Base-by-base conservation (phyloP, 2,888 invertebrate genomes). In the Drosophila pseudotakahashii region DNA sequence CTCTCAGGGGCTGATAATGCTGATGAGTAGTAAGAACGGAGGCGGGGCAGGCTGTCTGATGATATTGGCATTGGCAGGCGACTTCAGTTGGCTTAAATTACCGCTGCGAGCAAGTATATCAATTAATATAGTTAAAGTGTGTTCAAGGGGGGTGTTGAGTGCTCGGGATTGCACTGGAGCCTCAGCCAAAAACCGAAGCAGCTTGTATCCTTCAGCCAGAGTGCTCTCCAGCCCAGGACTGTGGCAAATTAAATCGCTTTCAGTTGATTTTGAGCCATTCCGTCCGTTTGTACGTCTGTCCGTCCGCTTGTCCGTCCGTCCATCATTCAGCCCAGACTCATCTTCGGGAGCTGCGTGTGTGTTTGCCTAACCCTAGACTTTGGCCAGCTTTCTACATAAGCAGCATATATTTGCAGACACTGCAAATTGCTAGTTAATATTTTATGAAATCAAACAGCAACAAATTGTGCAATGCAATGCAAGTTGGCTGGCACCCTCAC, bases 351-450 rank as follows among this genome's bases (percentile, higher is more conserved):
- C 37, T 48, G 42, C 47, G 37, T 52, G 69, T 52, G 69, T 71
- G 84, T 81, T 83, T 76, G 68, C 68, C 45, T 62, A 57, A 60
- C 64, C 75, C 84, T 63, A 63, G 73, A 63, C 51, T 36, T 32
- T 37, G 70, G 19, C 50, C 42, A 23, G 36, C 73, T 54, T 54
- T 48, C 73, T 50, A 23, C 50, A 19, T 54, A 63, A 63, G 52
- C 54, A 72, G 39, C 32, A 61, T 41, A 45, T 67, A 50, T 68
- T 77, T 88, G 79, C 88, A 79, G 86, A 85, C 82, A 60, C 74
- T 85, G 83, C 83, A 88, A 81, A 80, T 88, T 86, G 86, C 79
- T 41, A 74, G 88, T 84, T 86, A 84, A 84, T 88, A 88, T 88
- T 88, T 86, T 82, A 84, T 83, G 74, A 76, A 80, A 71, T 86